A percentile compares a stretch with the other conserved stretches of the same genome.
Conservation (phyloP, 64 coral and sea anemone genomes). For the Montipora foliosa region DNA sequence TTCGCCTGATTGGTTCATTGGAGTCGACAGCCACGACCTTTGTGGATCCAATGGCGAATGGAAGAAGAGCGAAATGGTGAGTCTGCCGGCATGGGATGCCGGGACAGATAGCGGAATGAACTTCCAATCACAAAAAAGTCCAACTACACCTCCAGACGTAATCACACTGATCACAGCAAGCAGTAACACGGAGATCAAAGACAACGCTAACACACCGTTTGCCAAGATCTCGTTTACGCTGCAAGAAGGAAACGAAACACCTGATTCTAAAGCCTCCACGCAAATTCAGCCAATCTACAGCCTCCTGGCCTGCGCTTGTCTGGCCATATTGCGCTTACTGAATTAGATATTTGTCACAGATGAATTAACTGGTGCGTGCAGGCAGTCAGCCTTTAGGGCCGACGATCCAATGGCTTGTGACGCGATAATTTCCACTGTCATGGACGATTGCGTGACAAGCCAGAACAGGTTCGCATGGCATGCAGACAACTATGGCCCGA, state of each 20-base stretch:
- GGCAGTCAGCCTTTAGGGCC: too few species aligned
- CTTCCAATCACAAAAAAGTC: background rate
- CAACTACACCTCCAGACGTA: conserved; percentile 25
- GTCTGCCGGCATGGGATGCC: conserved; percentile 42
- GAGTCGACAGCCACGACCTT: conserved; percentile 45
- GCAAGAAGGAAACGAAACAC: background rate
- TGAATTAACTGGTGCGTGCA: background rate
- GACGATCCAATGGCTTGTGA: too few species aligned
- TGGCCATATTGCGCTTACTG: background rate
- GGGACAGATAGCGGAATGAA: conserved; percentile 54
- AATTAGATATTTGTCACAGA: background rate
- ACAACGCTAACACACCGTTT: background rate
- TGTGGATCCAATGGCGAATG: conserved; percentile 55
- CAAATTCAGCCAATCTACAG: background rate
- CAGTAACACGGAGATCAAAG: conserved; percentile 4
- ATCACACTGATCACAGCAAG: conserved; percentile 24
- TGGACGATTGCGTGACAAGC: background rate
- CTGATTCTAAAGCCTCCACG: background rate
- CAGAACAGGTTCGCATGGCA: background rate
- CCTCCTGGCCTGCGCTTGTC: background rate
- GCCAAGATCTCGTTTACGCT: conserved; percentile 15
- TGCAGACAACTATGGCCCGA: background rate
- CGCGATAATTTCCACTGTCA: too few species aligned
- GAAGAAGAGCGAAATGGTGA: background rate
- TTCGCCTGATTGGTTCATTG: conserved; percentile 74